phyloP scores from a whole-genome alignment of 2,797 vertebrate species.

The Gorsachius magnificus region DNA sequence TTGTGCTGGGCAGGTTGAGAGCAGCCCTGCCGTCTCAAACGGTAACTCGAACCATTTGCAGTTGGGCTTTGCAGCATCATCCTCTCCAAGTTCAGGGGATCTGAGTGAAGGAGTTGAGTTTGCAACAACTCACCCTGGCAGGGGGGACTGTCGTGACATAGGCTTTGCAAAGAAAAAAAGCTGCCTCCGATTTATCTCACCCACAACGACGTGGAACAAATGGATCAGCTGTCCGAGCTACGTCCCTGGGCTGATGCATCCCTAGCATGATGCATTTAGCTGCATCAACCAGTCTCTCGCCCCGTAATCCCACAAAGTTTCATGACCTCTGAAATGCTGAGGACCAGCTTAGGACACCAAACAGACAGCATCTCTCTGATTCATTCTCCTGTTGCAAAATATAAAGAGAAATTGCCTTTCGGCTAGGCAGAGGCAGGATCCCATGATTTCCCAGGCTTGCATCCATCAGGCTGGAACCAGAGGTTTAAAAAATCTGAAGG shows the following conservation, averaged over 20 bases:
- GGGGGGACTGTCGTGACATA: neutral
- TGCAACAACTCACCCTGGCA: neutral
- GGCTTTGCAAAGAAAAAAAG: neutral
- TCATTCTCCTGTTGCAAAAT: neutral
- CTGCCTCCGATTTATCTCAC: neutral
- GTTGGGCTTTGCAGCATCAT: neutral
- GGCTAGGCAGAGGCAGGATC: neutral
- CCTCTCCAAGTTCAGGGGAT: neutral
- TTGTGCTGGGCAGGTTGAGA: neutral
- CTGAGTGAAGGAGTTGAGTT: neutral
- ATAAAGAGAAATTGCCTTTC: neutral
- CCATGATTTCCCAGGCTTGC: neutral
- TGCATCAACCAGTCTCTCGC: neutral
- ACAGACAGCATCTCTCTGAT: neutral
- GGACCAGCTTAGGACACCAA: neutral
- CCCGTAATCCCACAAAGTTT: neutral
- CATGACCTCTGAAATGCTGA: neutral
- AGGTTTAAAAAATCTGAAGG: neutral
- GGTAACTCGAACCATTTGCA: neutral
- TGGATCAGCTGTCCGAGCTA: neutral
- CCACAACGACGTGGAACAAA: neutral
- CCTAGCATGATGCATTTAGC: neutral
- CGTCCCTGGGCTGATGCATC: neutral
- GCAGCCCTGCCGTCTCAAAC: neutral
- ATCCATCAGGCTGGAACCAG: neutral